phyloP scores from a whole-genome alignment of 2,113 vertebrate genomes.

The Emydura subglobosa region DNA sequence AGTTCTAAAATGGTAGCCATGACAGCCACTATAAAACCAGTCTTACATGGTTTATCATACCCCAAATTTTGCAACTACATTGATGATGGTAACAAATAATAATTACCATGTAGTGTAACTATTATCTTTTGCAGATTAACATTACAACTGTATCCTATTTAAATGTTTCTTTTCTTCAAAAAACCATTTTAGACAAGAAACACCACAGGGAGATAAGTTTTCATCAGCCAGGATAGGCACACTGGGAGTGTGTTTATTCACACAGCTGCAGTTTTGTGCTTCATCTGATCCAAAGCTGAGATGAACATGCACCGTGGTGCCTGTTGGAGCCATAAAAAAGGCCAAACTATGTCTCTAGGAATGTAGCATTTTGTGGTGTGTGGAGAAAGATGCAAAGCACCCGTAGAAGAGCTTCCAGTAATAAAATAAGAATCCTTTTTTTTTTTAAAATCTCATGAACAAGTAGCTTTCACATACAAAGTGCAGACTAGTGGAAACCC shows the following conservation, averaged over 20 bases:
- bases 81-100: constrained; percentile 62
- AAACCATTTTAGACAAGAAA: constrained; percentile 58
- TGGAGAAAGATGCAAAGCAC: constrained; percentile 43
- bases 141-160: constrained; percentile 65
- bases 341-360: constrained; percentile 26
- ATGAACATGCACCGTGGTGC: constrained; percentile 48
- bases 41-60: constrained; percentile 42
- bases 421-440: background rate
- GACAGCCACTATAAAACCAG: constrained; percentile 55
- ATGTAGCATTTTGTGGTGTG: constrained; percentile 41
- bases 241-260: constrained; percentile 57
- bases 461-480: background rate
- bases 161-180: constrained; percentile 61
- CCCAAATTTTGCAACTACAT: constrained; percentile 50
- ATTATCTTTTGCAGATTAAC: constrained; percentile 74
- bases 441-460: background rate
- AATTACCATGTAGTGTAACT: constrained; percentile 69
- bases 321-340: constrained; percentile 41
- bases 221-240: constrained; percentile 61
- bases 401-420: background rate
- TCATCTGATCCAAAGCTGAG: constrained; percentile 65
- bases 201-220: constrained; percentile 63
- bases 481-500: constrained; percentile 26
- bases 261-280: constrained; percentile 72
- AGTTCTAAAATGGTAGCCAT: constrained; percentile 4